Evolutionary conservation across 2,113 vertebrate species (phyloP), one percentile per base, ranked within the genome.

Genomic region (Macrotus californicus): DNA sequence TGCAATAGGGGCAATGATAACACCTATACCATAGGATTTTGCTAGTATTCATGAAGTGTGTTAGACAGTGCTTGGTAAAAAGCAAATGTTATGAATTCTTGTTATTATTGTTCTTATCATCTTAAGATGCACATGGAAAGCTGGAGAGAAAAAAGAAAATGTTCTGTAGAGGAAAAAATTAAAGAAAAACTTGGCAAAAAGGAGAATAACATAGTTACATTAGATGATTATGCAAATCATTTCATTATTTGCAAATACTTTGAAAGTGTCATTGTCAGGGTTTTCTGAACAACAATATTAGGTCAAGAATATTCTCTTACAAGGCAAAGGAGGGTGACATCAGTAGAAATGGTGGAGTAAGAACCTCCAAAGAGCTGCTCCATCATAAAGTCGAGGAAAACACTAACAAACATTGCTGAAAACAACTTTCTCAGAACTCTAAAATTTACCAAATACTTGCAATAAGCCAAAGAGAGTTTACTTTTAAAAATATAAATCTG

Each of bases 101-200:
- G 1, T 80, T 83, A 18, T 39, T 86, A 39, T 84, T 34, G 6
- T 73, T 93, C 12, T 89, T 93, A 50, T 86, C 41, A 69, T 80
- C 70, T 21, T 93, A 89, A 46, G 26, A n/a, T 54, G 16, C 31
- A 75, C 14, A 3, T 50, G 6, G 10, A 96, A 16, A 3, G 5
- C 10, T 69, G 7, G 6, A 41, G 91, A 73, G 36, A 92, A 61
- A 96, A 96, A 50, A 46, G 14, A n/a, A 94, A 95, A 93, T 18
- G 39, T 50, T 93, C 41, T 36, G 1, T 36, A 73, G 52, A 15
- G 24, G 79, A 12, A 82, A 36, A 22, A 52, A 36, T 36, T 24
- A 24, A 87, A 46, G 50, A 70, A 54, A 5, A 69, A 36, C 14
- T 82, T 94, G 26, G 21, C 34, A 90, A 21, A 69, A 86, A 89